Evolutionary conservation across 2,888 invertebrate genomes (phyloP).

Genomic region (Coelopa pilipes): DNA sequence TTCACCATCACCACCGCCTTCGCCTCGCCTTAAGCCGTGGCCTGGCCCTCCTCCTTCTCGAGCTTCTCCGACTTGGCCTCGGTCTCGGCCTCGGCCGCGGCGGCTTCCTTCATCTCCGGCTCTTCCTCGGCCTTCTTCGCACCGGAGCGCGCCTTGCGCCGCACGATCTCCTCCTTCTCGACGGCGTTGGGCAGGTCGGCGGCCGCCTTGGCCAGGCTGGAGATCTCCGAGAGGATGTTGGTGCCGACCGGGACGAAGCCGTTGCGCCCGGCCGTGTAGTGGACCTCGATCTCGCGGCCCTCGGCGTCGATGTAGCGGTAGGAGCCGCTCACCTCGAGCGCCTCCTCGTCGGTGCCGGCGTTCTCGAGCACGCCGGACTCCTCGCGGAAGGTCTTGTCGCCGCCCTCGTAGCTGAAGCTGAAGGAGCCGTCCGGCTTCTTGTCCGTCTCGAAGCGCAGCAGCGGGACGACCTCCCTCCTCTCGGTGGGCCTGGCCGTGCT

Average conservation of each 20-base stretch:
- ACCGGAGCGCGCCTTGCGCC: constrained; percentile 35
- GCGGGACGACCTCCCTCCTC: constrained; percentile 50
- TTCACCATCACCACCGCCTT: too few relatives aligned
- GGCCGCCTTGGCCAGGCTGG: constrained; percentile 57
- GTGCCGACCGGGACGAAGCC: constrained; percentile 64
- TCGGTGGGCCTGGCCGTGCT: constrained; percentile 47
- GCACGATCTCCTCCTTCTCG: constrained; percentile 28
- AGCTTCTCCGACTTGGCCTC: background rate
- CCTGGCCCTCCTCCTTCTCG: background rate
- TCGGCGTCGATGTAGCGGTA: constrained; percentile 63
- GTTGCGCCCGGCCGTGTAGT: constrained; percentile 64
- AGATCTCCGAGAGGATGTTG: constrained; percentile 57
- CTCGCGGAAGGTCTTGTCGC: constrained; percentile 55
- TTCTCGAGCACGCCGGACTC: constrained; percentile 54
- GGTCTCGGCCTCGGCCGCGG: background rate
- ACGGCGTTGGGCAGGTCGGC: constrained; percentile 53
- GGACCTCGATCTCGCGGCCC: constrained; percentile 58
- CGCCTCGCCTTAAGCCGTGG: background rate
- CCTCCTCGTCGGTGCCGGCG: constrained; percentile 59
- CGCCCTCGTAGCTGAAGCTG: constrained; percentile 58
- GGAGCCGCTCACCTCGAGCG: constrained; percentile 58
- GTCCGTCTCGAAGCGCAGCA: constrained; percentile 54
- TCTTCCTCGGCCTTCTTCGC: background rate
- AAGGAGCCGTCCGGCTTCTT: constrained; percentile 60
- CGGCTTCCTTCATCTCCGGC: background rate